A percentile compares a stretch with the other conserved stretches of the same genome.
Evolutionary conservation across 2,113 vertebrate genomes (phyloP).

Genomic region (Mobula birostris): DNA sequence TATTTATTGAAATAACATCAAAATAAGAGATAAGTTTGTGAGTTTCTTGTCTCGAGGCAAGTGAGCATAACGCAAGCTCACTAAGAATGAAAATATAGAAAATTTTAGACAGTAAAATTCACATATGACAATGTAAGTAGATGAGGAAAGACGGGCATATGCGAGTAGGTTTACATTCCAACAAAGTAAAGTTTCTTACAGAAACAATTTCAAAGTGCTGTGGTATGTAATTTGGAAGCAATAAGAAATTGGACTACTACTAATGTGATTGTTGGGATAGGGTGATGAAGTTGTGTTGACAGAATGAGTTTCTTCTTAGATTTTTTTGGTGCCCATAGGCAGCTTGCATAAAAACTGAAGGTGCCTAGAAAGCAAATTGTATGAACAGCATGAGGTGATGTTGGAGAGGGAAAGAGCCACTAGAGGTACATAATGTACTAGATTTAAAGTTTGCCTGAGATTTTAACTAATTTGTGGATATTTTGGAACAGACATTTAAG

Average conservation of each 20-base stretch:
- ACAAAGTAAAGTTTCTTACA: not conserved
- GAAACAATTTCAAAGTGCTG: not conserved
- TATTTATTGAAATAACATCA: not conserved
- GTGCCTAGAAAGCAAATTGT: too few relatives aligned
- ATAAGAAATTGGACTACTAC: not conserved
- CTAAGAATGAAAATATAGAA: not conserved
- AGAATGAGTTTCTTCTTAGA: not conserved
- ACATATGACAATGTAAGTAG: not conserved
- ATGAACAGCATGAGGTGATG: not conserved
- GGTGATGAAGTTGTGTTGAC: not conserved
- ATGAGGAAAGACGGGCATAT: not conserved
- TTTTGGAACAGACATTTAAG: not conserved
- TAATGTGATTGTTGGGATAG: too few relatives aligned
- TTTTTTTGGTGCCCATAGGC: not conserved
- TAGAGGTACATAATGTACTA: not conserved
- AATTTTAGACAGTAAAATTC: not conserved
- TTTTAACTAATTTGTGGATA: not conserved
- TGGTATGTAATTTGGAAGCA: not conserved
- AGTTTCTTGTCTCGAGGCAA: not conserved
- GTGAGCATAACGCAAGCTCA: not conserved
- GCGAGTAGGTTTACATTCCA: not conserved
- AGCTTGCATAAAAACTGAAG: not conserved
- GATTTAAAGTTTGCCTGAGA: not conserved
- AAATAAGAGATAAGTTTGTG: not conserved
- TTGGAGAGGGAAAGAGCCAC: not conserved